phyloP scores from a whole-genome alignment of 2,797 vertebrate species.

The Galagoides demidoff region DNA sequence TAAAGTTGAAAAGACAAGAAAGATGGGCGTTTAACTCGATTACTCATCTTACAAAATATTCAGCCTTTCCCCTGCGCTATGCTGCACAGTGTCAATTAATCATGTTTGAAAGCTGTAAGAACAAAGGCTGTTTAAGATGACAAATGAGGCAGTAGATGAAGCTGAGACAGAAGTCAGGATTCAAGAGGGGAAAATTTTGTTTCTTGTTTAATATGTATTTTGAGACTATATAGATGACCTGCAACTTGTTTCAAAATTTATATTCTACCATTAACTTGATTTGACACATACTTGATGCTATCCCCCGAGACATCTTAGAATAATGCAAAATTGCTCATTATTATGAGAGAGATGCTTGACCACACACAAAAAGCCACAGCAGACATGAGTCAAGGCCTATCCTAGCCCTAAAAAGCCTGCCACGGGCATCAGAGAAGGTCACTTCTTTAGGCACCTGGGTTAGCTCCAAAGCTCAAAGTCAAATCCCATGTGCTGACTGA shows the following conservation, averaged over 20 bases:
- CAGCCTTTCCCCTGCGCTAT: neutral
- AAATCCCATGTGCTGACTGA: neutral
- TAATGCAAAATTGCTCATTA: neutral
- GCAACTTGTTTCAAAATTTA: slow-evolving; percentile 27
- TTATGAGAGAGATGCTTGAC: neutral
- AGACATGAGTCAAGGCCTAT: neutral
- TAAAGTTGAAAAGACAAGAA: slow-evolving; percentile 48
- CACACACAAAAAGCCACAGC: neutral
- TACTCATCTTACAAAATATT: slow-evolving; percentile 57
- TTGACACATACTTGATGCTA: neutral
- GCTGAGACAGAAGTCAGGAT: slow-evolving; percentile 1
- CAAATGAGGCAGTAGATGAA: slow-evolving; percentile 1
- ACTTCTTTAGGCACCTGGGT: neutral
- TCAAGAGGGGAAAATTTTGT: neutral
- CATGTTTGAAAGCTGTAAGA: slow-evolving; percentile 53
- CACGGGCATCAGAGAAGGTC: neutral
- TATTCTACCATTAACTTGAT: neutral
- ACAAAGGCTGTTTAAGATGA: slow-evolving; percentile 71
- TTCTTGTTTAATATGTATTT: neutral
- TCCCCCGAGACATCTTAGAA: neutral
- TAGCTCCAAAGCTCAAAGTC: neutral
- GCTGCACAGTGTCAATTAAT: slow-evolving; percentile 45
- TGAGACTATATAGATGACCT: neutral
- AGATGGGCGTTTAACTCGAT: slow-evolving; percentile 55
- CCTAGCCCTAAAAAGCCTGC: neutral